Conservation (phyloP, 2,888 invertebrate species). For the Sialis lutaria region DNA sequence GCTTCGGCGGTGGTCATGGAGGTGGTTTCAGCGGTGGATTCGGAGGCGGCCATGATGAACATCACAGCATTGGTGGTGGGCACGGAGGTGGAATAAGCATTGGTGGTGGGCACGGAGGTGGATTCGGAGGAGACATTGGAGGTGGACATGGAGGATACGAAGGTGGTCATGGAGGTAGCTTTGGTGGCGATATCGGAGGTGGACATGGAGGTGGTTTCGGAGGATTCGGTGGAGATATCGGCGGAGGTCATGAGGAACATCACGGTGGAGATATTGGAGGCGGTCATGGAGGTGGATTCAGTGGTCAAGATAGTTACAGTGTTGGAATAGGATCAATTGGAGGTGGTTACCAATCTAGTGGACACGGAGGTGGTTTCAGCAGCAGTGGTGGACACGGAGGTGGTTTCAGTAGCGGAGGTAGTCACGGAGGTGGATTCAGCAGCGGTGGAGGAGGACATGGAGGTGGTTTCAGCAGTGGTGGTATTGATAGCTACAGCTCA, state of each 20-base stretch:
- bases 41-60: background rate
- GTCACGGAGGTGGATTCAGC: slow-evolving; percentile 3
- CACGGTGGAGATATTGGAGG: slow-evolving; percentile 12
- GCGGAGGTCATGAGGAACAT: slow-evolving; percentile 6
- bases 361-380: background rate
- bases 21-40: background rate
- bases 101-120: background rate
- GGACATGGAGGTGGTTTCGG: background rate
- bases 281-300: slow-evolving; percentile 9
- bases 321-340: slow-evolving; percentile 10
- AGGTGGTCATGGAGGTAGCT: slow-evolving; percentile 15
- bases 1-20: background rate
- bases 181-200: slow-evolving; percentile 11
- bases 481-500: background rate
- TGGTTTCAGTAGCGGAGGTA: slow-evolving; percentile 8
- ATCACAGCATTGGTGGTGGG: background rate
- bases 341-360: background rate
- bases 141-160: slow-evolving; percentile 16
- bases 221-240: slow-evolving; percentile 10
- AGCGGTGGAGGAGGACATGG: slow-evolving; percentile 4
- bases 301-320: slow-evolving; percentile 13
- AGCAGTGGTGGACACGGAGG: background rate
- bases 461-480: background rate
- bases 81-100: background rate
- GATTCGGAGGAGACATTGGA: slow-evolving; percentile 10